Base-by-base conservation (phyloP, 2,113 vertebrate genomes). In the Melanerpes formicivorus region DNA sequence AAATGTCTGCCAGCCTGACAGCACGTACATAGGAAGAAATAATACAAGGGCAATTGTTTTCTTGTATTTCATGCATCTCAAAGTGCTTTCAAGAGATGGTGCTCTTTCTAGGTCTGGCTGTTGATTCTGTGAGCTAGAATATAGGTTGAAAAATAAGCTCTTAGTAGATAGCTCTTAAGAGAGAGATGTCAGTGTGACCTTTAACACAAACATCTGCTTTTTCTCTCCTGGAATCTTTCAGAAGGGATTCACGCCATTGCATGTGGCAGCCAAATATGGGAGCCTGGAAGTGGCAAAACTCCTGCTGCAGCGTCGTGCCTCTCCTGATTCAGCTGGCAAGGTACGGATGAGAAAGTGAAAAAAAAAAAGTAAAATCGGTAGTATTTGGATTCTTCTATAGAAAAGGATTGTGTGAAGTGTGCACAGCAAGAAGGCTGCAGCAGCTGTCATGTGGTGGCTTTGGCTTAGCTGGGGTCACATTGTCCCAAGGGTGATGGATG, bases 241-340 rank as follows among this genome's bases (percentile, higher is more conserved):
- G 99, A 99, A 99, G 97, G 99, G 99, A 71, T 99, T 99, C 75
- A 99, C 99, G 18, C 99, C 99, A 1, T 91, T 99, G 78, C 99
- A 99, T 5, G 99, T 99, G 83, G 99, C 99, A 0, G 97, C 99
- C 65, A 99, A 99, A 88, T 99, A 99, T 0, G 99, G 99, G 92
- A 99, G 99, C 97, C 97, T 99, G 82, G 99, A 99, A 87, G 99
- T 99, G 71, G 99, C 98, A 50, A 98, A 99, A 90, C 98, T 99
- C 12, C 98, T 99, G 66, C 97, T 99, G 90, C 98, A 99, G 96
- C 98, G 99, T 4, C 97, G 97, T 0, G 99, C 99, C 26, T 97
- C 98, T 6, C 98, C 99, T 1, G 99, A 99, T 91, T 98, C 98
- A 11, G 97, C 99, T 23, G 99, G 99, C 64, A 99, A 99, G 98